Evolutionary conservation across 23 tunicate genomes (phyloP), one percentile per base, ranked within the genome.

Genomic region (Diplosoma virens): DNA sequence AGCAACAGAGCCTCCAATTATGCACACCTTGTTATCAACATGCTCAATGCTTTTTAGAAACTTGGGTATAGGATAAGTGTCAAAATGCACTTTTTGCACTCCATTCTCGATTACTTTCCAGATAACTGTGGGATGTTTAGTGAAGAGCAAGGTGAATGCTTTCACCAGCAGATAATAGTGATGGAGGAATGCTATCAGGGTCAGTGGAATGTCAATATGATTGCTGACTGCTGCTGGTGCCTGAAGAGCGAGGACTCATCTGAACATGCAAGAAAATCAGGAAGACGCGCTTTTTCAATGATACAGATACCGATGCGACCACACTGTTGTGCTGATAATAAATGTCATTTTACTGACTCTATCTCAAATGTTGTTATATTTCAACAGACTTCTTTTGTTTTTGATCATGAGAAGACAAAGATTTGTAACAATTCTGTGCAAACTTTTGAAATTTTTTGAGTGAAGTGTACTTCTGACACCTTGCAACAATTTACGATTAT

Each of bases 1-100:
- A 76, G 59, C 26, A n/a, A 58, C 70, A 58, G 81, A 59, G 52
- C 47, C 50, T 0, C 70, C 52, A 0, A 58, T 18, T 76, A 58
- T 30, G 25, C 25, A 33, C 52, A 59, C 9, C 50, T 58, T 58
- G 81, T 76, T n/a, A 33, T 28, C n/a, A 54, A 76, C 69, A 58
- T 59, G 70, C 81, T 76, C 53, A 1, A 76, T 58, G 81, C 71
- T 25, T 76, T 32, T 53, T 29, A 76, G 30, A 59, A 33, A 33
- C 52, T 76, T 1, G 70, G 81, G 33, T 58, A 32, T 59, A 32
- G 81, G 48, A 30, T 76, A 66, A 25, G 21, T 28, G 1, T 73
- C 4, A 73, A 73, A 45, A 73, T 73, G 70, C 70, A 76, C 52
- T 76, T 76, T 76, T 59, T 76, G 18, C 81, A 76, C 53, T 76